Evolutionary conservation across 2,888 invertebrate species (phyloP), one percentile per base, ranked within the genome.

Genomic region (Calameuta filiformis): DNA sequence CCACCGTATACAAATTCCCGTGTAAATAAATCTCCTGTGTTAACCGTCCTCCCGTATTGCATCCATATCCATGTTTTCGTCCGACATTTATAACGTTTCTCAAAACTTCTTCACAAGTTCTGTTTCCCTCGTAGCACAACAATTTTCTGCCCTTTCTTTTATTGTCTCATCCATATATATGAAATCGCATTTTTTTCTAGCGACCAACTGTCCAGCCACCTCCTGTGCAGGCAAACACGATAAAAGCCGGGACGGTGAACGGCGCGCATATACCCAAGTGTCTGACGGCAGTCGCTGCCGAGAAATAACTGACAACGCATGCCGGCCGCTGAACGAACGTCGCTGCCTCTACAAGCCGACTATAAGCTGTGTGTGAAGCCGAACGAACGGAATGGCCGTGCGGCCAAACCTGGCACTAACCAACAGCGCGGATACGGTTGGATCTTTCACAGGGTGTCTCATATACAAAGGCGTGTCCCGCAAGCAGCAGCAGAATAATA

Each of bases 261-360:
- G 56, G 56, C 56, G 56, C 56, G 56, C 56, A 56, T 56, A 23
- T 23, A 56, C 23, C 56, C 84, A 81, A 82, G 79, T 85, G 85
- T 82, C 89, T 87, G 86, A 85, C 90, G 87, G 89, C 89, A 87
- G 85, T 88, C 90, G 88, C 90, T 90, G 91, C 89, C 90, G 90
- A 87, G 90, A 89, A 88, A 89, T 90, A 89, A 91, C 91, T 91
- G 90, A 90, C 90, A 73, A 68, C 75, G n/a, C 37, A 74, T 35
- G 35, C 74, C 76, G 76, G 35, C 76, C 71, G 76, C 34, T 35
- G 31, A 76, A 74, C 74, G 74, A 12, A 23, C 35, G 37, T 34
- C 71, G 71, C 31, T n/a, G 15, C 31, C 12, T 71, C 71, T 34
- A 23, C 15, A 34, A 30, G 71, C 71, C 30, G 71, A n/a, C 71